Evolutionary conservation across 2,113 vertebrate genomes (phyloP).

Genomic region (Corythornis madagascariensis): DNA sequence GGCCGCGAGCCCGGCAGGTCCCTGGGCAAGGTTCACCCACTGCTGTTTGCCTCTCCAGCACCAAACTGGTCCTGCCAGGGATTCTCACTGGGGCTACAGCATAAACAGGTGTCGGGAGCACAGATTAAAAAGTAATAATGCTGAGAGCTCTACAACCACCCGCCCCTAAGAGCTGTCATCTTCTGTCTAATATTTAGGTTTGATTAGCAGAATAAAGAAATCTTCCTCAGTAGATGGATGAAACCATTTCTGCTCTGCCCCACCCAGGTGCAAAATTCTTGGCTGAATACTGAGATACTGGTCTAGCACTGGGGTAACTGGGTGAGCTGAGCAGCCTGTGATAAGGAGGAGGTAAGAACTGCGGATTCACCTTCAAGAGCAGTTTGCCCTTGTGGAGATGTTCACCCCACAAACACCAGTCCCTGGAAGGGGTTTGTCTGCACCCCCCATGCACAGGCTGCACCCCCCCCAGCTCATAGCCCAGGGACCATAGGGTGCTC

Average conservation of each 20-base stretch:
- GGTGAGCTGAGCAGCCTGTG: background rate
- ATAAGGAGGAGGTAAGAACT: background rate
- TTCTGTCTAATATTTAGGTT: background rate
- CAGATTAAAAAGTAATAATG: background rate
- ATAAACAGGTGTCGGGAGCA: fast-evolving
- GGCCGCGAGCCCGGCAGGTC: fast-evolving
- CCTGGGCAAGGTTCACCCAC: background rate
- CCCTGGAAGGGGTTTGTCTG: fast-evolving
- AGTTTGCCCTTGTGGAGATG: fast-evolving
- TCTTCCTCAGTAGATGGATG: background rate
- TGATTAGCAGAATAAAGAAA: background rate
- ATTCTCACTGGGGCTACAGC: fast-evolving
- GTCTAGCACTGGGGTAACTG: background rate
- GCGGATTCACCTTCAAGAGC: fast-evolving
- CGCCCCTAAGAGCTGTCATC: background rate
- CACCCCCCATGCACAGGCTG: fast-evolving
- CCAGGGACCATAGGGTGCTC: fast-evolving
- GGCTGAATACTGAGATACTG: background rate
- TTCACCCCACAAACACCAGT: background rate
- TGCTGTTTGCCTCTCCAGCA: fast-evolving
- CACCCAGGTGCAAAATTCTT: fast-evolving
- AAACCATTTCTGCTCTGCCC: background rate
- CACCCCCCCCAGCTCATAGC: fast-evolving
- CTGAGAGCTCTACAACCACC: background rate
- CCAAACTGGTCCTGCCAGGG: background rate